Conservation (phyloP, 2,113 vertebrate genomes). For the Phasianus colchicus region DNA sequence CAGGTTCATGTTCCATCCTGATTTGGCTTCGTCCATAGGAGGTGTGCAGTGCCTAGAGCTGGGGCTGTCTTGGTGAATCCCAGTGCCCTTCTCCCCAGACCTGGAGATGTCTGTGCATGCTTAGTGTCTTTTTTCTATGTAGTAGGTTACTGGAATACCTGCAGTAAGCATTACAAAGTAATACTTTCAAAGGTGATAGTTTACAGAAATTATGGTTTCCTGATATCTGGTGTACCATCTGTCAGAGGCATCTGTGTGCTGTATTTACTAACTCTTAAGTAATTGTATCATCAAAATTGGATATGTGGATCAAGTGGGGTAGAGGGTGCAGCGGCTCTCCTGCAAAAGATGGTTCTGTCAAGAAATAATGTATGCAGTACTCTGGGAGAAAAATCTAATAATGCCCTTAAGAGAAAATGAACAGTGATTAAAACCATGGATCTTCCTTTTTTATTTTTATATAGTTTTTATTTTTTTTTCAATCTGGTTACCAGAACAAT, state of each 20-base stretch:
- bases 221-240: neutral
- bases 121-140: neutral
- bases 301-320: too few species aligned
- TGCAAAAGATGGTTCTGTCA: neutral
- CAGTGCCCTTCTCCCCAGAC: neutral
- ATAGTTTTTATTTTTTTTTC: neutral
- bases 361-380: neutral
- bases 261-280: neutral
- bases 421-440: neutral
- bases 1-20: rapidly evolving
- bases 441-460: neutral
- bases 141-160: neutral
- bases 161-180: neutral
- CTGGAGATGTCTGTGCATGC: neutral
- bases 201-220: neutral
- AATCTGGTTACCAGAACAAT: neutral
- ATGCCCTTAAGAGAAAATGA: neutral
- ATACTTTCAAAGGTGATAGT: neutral
- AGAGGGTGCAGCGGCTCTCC: neutral
- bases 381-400: neutral
- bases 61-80: rapidly evolving
- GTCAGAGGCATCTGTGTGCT: neutral
- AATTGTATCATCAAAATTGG: neutral
- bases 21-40: rapidly evolving
- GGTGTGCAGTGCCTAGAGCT: rapidly evolving